Evolutionary conservation across 2,113 vertebrate species (phyloP).

Genomic region (Gambusia affinis): DNA sequence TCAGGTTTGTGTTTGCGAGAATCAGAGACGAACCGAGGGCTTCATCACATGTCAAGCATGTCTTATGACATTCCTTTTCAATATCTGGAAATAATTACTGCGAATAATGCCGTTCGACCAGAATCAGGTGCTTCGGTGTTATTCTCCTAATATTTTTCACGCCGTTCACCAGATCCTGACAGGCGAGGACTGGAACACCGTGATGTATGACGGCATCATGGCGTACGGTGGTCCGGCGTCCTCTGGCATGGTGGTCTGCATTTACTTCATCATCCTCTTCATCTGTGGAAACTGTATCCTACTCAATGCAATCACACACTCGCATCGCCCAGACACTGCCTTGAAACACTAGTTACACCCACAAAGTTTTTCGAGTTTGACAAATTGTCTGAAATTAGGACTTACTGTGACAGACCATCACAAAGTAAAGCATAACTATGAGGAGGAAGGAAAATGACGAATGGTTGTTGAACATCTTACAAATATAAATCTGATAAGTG

Average conservation of each 20-base stretch:
- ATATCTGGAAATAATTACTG: too few relatives aligned
- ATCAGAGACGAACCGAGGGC: background rate
- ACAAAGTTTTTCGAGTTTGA: background rate
- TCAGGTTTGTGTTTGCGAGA: slow-evolving; percentile 82
- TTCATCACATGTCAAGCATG: background rate
- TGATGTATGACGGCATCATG: slow-evolving; percentile 99
- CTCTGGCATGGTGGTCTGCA: slow-evolving; percentile 97
- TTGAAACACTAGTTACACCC: background rate
- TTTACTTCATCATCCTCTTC: slow-evolving; percentile 99
- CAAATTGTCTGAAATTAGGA: background rate
- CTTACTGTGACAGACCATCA: too few relatives aligned
- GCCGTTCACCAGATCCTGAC: slow-evolving; percentile 87
- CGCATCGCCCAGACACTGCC: too few relatives aligned
- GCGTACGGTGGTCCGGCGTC: slow-evolving; percentile 95
- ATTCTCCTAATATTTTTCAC: background rate
- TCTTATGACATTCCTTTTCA: background rate
- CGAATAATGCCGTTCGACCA: background rate
- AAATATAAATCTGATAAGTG: too few relatives aligned
- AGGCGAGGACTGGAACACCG: slow-evolving; percentile 98
- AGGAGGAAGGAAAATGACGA: too few relatives aligned
- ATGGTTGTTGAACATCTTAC: too few relatives aligned
- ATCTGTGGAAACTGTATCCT: slow-evolving; percentile 99
- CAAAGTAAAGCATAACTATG: too few relatives aligned
- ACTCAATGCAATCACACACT: slow-evolving; percentile 8
- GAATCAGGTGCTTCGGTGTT: background rate